Evolutionary conservation across 2,113 vertebrate species (phyloP).

Genomic region (Tonatia bakeri): DNA sequence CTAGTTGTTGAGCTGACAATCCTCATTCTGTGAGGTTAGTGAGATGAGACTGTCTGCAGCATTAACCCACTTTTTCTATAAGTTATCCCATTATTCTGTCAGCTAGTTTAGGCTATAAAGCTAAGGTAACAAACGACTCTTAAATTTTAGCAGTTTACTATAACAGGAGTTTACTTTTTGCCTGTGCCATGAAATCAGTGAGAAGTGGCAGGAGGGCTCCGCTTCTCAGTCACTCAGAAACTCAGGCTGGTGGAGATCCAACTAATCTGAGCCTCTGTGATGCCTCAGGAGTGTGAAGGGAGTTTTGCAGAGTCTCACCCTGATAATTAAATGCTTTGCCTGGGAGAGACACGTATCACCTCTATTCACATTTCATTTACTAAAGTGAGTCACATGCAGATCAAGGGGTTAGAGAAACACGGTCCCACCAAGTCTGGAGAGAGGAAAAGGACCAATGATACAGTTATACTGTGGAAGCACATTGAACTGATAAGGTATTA

Average conservation of each 20-base stretch:
- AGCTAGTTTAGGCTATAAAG: background rate
- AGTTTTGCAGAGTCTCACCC: background rate
- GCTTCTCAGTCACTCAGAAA: background rate
- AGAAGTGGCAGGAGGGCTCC: background rate
- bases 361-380: background rate
- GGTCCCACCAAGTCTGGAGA: background rate
- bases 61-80: constrained; percentile 58
- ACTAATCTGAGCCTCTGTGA: background rate
- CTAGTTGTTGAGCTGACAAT: background rate
- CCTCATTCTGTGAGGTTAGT: background rate
- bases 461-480: background rate
- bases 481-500: background rate
- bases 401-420: background rate
- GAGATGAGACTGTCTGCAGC: constrained; percentile 9
- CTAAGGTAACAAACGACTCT: background rate
- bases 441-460: background rate
- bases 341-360: background rate
- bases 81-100: constrained; percentile 33
- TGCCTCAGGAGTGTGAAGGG: background rate
- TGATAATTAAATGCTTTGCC: background rate
- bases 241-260: background rate
- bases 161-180: background rate
- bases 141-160: background rate
- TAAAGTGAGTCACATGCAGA: background rate
- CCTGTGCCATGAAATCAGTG: background rate